Conservation (phyloP, 2,113 vertebrate genomes). For the Cariama cristata region DNA sequence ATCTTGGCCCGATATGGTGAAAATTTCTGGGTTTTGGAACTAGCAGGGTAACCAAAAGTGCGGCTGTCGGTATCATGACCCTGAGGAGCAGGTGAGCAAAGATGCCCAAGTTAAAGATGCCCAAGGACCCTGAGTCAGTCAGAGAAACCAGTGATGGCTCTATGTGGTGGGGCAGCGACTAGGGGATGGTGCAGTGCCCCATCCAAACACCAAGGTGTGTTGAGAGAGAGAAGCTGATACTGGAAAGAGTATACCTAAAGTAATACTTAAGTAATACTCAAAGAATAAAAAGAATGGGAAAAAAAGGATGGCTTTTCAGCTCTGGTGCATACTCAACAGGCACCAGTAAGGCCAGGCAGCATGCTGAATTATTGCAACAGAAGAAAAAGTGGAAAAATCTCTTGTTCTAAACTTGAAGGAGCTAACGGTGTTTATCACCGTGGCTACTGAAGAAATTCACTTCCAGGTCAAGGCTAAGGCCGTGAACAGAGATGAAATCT, state of each 20-base stretch:
- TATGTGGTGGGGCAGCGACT: rapidly evolving
- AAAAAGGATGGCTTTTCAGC: neutral
- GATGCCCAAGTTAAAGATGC: neutral
- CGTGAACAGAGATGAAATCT: neutral
- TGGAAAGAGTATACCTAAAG: neutral
- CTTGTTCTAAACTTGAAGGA: neutral
- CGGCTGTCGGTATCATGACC: neutral
- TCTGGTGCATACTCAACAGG: neutral
- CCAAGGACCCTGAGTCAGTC: rapidly evolving
- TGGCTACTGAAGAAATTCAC: neutral
- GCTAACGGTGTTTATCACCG: neutral
- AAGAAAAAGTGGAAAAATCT: rapidly evolving
- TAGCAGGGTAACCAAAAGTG: neutral
- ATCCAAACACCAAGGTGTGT: neutral
- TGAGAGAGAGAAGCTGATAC: neutral
- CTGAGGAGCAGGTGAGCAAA: neutral
- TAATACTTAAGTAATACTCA: neutral
- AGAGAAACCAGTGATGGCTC: neutral
- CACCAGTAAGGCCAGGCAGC: neutral
- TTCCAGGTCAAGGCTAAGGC: neutral
- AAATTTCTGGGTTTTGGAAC: neutral
- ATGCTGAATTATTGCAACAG: rapidly evolving
- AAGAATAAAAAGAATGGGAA: neutral
- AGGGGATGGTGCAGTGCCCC: neutral
- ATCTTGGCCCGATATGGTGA: rapidly evolving